Evolutionary conservation across 2,113 vertebrate species (phyloP).

Genomic region (Cyprinodon tularosa): DNA sequence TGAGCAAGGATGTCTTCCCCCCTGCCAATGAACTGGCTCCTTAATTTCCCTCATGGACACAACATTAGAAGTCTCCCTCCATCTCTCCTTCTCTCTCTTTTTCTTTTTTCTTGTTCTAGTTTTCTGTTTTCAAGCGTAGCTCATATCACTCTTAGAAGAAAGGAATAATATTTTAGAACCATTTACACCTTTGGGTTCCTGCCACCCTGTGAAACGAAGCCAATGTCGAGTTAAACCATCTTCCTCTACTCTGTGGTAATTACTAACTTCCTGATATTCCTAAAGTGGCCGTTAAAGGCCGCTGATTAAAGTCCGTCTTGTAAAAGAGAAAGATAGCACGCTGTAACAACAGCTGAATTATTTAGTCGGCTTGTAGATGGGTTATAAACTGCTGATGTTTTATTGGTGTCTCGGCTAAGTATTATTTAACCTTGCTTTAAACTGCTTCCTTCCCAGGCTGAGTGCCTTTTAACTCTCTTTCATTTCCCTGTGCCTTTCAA

Average conservation of each 20-base stretch:
- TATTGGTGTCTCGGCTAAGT: slow-evolving; percentile 81
- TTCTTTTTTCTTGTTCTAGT: neutral
- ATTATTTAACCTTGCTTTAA: slow-evolving; percentile 86
- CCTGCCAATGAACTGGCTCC: slow-evolving; percentile 77
- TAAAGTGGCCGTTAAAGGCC: slow-evolving; percentile 66
- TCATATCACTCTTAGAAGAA: slow-evolving; percentile 5
- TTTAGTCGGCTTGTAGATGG: slow-evolving; percentile 73
- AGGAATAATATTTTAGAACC: slow-evolving; percentile 4
- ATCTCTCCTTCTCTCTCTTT: neutral
- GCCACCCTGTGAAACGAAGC: slow-evolving; percentile 1
- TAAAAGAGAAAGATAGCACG: slow-evolving; percentile 57
- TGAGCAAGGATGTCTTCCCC: slow-evolving; percentile 77
- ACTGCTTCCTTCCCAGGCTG: slow-evolving; percentile 78
- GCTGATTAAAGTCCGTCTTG: slow-evolving; percentile 67
- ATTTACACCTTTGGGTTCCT: slow-evolving; percentile 27
- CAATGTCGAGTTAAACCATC: slow-evolving; percentile 18
- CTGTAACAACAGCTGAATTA: slow-evolving; percentile 75
- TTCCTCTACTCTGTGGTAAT: slow-evolving; percentile 13
- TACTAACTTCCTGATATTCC: slow-evolving; percentile 45
- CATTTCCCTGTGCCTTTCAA: slow-evolving; percentile 79
- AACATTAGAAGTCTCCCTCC: slow-evolving; percentile 61
- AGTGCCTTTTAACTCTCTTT: slow-evolving; percentile 83
- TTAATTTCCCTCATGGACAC: slow-evolving; percentile 82
- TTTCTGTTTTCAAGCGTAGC: slow-evolving; percentile 25
- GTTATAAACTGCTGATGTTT: slow-evolving; percentile 82